Evolutionary conservation across 2,797 vertebrate species (phyloP), one percentile per base, ranked within the genome.

Genomic region (Ataeniobius toweri): DNA sequence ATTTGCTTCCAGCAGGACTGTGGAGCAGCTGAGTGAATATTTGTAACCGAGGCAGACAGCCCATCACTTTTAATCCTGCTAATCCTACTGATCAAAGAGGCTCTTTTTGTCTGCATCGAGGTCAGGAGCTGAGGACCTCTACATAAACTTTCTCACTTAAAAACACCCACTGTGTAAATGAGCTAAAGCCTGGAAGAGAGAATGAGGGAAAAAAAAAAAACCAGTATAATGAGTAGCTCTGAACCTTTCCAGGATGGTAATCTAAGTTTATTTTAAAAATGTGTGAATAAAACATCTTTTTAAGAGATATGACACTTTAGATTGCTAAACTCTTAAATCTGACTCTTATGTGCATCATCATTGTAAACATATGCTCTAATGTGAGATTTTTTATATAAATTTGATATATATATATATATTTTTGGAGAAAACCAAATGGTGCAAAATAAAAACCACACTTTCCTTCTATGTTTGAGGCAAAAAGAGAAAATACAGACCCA

Each of bases 31-130:
- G 69, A 71, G 74, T 46, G 75, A 85, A 61, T 76, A 72, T 83
- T 2, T 18, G 83, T 87, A 87, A 90, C 79, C 74, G 82, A 90
- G 86, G 84, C 79, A 68, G 90, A 89, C 87, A 87, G 74, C 75
- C 81, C 31, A 78, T 93, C 89, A 75, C 70, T 89, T 18, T 81
- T 77, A 80, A 80, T 90, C n/a, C n/a, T 79, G 86, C 56, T 92
- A 93, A 94, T 94, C 91, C 83, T 78, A 24, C 77, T 88, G 92
- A 95, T 95, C 94, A 95, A 94, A 95, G 92, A 67, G 65, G 76
- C 63, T 74, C 46, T 77, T 85, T 63, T 81, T 84, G 85, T 70
- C 83, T 74, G 82, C 72, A 77, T 80, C 85, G 41, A 77, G 86
- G 87, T 91, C 89, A 87, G 90, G 79, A 53, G 82, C 78, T 80